phyloP scores from a whole-genome alignment of 2,797 vertebrate genomes.

The Helostoma temminkii region DNA sequence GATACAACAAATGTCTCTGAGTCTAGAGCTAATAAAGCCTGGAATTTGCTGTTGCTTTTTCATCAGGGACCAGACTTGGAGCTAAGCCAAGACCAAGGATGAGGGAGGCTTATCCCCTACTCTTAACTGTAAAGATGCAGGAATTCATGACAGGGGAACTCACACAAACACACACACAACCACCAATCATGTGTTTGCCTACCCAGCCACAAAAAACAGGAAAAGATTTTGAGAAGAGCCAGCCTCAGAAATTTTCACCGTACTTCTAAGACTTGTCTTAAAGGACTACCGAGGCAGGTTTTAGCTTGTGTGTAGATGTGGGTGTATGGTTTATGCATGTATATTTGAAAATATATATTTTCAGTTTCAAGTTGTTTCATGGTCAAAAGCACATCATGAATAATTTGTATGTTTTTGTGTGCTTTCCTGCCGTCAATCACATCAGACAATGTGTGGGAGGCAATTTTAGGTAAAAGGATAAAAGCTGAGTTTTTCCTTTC shows the following conservation, averaged over 20 bases:
- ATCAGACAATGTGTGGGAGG: constrained; percentile 18
- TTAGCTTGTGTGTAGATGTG: not conserved
- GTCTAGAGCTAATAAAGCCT: constrained; percentile 73
- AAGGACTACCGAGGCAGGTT: constrained; percentile 17
- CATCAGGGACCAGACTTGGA: constrained; percentile 66
- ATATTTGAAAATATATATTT: not conserved
- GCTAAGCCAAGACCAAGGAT: constrained; percentile 52
- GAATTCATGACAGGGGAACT: constrained; percentile 52
- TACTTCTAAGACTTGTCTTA: constrained; percentile 24
- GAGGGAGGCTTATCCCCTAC: constrained; percentile 55
- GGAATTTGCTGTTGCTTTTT: constrained; percentile 79
- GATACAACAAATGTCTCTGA: constrained; percentile 68
- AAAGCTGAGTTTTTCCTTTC: constrained; percentile 25
- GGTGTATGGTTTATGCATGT: not conserved
- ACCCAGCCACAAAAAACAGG: constrained; percentile 38
- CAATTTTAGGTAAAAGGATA: constrained; percentile 34
- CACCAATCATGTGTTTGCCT: constrained; percentile 59
- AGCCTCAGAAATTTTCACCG: constrained; percentile 16
- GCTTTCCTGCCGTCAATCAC: constrained; percentile 10
- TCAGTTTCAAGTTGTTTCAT: not conserved
- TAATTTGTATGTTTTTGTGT: not conserved
- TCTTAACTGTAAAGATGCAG: constrained; percentile 57
- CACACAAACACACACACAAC: constrained; percentile 33
- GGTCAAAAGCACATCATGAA: not conserved
- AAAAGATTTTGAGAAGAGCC: constrained; percentile 38